phyloP scores from a whole-genome alignment of 2,113 vertebrate genomes.

The Pseudolaguvia tuberculata region DNA sequence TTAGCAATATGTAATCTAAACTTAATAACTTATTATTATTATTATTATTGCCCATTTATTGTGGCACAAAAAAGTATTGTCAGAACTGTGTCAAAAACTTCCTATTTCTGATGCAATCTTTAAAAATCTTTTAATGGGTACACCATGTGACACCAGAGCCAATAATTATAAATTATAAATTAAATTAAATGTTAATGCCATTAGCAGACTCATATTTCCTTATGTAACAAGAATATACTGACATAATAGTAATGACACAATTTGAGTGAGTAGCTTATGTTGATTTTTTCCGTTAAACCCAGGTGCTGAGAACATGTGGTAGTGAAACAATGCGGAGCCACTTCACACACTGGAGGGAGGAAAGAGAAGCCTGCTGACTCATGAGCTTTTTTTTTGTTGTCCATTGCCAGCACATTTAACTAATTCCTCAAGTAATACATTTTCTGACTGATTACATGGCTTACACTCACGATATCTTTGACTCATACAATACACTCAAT shows the following conservation, averaged over 20 bases:
- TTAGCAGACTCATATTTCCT: conserved; percentile 30
- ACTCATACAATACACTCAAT: conserved; percentile 9
- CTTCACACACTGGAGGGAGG: conserved; percentile 1
- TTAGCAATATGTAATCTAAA: not conserved
- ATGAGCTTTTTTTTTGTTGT: conserved; percentile 12
- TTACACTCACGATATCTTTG: not conserved
- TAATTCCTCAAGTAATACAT: conserved; percentile 21
- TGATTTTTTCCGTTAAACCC: conserved; percentile 26
- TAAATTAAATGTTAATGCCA: conserved; percentile 24
- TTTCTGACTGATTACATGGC: conserved; percentile 17
- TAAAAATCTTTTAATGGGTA: conserved; percentile 22
- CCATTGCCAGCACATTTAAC: conserved; percentile 39
- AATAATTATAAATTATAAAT: conserved; percentile 16
- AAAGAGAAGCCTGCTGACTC: conserved; percentile 32
- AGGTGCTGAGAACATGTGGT: conserved; percentile 31
- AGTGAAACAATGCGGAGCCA: conserved; percentile 28
- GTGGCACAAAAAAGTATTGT: too few relatives aligned
- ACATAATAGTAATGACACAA: conserved; percentile 36
- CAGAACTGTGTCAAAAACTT: not conserved
- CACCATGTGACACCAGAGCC: not conserved
- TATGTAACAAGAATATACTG: conserved; percentile 16
- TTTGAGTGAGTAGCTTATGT: conserved; percentile 2
- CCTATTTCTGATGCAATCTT: not conserved
- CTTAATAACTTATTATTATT: too few relatives aligned
- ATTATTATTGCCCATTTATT: too few relatives aligned